Conservation (phyloP, 2,888 invertebrate genomes). For the Caenorhabditis afra region DNA sequence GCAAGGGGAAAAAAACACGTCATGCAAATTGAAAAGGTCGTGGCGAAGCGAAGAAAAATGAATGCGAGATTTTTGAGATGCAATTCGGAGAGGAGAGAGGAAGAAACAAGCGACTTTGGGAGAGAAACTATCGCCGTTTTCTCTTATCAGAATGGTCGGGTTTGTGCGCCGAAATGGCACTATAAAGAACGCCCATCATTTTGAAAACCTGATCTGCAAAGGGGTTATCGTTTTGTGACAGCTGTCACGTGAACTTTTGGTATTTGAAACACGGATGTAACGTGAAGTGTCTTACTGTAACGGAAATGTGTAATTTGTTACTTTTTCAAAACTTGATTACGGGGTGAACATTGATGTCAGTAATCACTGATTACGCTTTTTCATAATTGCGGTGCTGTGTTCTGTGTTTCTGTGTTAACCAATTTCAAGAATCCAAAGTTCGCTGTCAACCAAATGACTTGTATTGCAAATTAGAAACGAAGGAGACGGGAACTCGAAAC, state of each 20-base stretch:
- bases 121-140: conserved; percentile 10
- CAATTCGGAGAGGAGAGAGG: neutral
- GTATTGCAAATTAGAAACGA: neutral
- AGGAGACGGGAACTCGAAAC: neutral
- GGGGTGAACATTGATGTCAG: neutral
- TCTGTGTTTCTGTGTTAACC: too few species aligned
- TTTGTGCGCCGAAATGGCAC: conserved; percentile 36
- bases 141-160: conserved; percentile 40
- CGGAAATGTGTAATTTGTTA: neutral
- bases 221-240: neutral
- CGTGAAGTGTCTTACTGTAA: neutral
- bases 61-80: conserved; percentile 14
- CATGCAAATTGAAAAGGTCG: conserved; percentile 10
- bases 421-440: neutral
- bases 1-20: conserved; percentile 1
- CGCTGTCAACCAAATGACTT: too few species aligned
- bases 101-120: conserved; percentile 29
- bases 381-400: neutral
- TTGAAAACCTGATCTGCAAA: conserved; percentile 26
- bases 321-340: neutral
- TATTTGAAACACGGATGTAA: neutral
- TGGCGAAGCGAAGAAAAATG: neutral
- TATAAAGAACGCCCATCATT: conserved; percentile 54
- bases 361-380: neutral
- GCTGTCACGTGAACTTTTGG: conserved; percentile 9